These are phyloP conservation scores for Graptemys geographica DNA, from an alignment of 2,797 vertebrate species.

Conservation along the genomic window DNA sequence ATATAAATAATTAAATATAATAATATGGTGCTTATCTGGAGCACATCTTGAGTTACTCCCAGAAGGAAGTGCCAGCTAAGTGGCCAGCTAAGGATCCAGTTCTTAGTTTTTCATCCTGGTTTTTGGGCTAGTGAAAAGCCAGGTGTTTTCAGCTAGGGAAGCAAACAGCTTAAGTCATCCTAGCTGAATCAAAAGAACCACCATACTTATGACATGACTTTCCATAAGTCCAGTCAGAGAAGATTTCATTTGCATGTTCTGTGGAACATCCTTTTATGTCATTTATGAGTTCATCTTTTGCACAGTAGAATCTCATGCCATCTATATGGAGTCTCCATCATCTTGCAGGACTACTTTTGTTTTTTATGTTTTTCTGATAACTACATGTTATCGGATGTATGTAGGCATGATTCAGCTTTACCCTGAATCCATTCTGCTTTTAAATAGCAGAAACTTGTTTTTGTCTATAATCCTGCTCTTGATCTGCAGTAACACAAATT, in stretches of 20 bases:
- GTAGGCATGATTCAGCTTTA: background rate
- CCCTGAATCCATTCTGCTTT: background rate
- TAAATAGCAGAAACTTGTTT: background rate
- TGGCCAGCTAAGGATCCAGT: background rate
- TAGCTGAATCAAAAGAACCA: too few species aligned
- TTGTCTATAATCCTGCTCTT: background rate
- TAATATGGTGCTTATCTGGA: too few species aligned
- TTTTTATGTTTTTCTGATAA: background rate
- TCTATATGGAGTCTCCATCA: background rate
- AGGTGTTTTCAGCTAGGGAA: background rate
- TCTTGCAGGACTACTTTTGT: background rate
- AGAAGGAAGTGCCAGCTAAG: background rate
- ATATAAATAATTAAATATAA: too few species aligned
- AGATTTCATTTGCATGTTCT: background rate
- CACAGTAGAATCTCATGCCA: conserved; percentile 11
- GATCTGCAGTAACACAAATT: background rate
- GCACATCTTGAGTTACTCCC: background rate
- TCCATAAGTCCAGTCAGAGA: background rate
- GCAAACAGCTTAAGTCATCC: background rate
- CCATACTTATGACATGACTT: too few species aligned
- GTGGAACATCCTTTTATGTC: background rate
- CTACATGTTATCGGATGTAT: background rate
- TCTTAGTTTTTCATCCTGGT: background rate
- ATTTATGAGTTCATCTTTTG: background rate
- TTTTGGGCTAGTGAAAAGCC: background rate